Percentiles rank a stretch among this genome's conserved stretches.
Evolutionary conservation across 2,797 vertebrate species (phyloP).

Genomic region (Falco berigora): DNA sequence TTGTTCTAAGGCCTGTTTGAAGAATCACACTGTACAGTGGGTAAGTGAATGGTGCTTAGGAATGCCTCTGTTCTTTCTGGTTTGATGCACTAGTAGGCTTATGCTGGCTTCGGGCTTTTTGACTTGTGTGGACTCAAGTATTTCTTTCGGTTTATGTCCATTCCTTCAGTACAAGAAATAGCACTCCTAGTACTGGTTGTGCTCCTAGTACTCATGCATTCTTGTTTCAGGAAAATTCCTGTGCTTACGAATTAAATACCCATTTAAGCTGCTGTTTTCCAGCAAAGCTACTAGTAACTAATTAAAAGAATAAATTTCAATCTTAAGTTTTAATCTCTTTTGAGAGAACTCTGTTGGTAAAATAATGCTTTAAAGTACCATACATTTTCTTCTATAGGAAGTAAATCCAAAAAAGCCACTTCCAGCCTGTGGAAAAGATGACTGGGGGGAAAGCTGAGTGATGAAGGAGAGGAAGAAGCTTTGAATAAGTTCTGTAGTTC

Average conservation of each 20-base stretch:
- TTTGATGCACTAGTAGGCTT: neutral
- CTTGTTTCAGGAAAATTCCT: neutral
- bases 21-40: accelerated
- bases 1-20: neutral
- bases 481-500: neutral
- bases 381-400: neutral
- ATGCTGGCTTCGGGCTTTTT: neutral
- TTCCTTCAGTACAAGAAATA: neutral
- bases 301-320: neutral
- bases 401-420: neutral
- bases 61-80: neutral
- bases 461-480: neutral
- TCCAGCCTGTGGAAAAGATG: neutral
- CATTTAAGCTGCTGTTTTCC: neutral
- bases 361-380: neutral
- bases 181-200: neutral
- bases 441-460: neutral
- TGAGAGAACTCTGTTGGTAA: neutral
- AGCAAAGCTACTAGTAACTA: neutral
- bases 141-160: neutral
- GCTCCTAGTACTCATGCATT: neutral
- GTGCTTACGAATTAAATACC: neutral
- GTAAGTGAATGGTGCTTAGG: neutral
- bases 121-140: neutral
- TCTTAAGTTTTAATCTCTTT: neutral